These are phyloP conservation scores for Orchestia grillus DNA, from an alignment of 1,140 invertebrate genomes.

Conservation along the genomic window DNA sequence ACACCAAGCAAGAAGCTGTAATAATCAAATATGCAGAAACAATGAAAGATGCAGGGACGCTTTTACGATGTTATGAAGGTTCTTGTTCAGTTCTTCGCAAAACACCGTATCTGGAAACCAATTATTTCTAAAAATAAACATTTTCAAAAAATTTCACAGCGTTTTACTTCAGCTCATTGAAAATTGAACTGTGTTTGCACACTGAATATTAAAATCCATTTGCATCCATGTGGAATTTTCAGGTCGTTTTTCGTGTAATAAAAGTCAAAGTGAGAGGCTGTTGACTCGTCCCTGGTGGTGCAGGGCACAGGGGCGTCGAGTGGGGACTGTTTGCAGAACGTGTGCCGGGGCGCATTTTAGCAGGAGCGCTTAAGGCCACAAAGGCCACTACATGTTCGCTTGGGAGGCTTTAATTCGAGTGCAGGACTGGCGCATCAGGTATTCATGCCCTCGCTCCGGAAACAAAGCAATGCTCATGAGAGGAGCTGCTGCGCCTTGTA, in stretches of 20 bases:
- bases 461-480: not conserved
- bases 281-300: not conserved
- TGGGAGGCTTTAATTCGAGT: constrained; percentile 20
- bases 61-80: not conserved
- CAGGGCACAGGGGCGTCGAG: not conserved
- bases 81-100: not conserved
- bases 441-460: not conserved
- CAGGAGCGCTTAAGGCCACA: not conserved
- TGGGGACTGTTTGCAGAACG: not conserved
- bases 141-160: not conserved
- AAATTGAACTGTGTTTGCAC: not conserved
- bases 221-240: not conserved
- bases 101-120: not conserved
- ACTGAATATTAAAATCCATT: not conserved
- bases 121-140: not conserved
- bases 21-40: not conserved
- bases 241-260: not conserved
- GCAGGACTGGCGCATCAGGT: not conserved
- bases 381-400: constrained; percentile 23
- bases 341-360: constrained; percentile 9
- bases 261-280: constrained; percentile 5
- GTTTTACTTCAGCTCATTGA: not conserved
- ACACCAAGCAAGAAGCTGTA: too few relatives aligned
- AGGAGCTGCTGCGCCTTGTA: not conserved
- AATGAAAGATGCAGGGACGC: not conserved